phyloP scores from a whole-genome alignment of 1,140 invertebrate genomes.

The Neodiprion pinetum region DNA sequence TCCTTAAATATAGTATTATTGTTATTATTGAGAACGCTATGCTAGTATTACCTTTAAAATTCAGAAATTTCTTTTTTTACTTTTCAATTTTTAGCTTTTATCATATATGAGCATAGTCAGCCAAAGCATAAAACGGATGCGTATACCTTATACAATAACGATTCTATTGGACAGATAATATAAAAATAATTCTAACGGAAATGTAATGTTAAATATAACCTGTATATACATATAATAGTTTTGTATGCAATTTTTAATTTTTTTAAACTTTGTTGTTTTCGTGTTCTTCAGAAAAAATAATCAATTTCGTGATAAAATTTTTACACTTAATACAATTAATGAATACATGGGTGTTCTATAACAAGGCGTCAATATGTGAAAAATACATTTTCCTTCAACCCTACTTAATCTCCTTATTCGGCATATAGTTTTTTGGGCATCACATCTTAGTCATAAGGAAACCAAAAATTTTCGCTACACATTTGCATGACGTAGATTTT shows the following conservation, averaged over 20 bases:
- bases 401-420: not conserved
- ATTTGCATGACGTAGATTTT: too few relatives aligned
- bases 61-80: too few relatives aligned
- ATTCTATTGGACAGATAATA: slow-evolving; percentile 39
- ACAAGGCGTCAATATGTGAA: not conserved
- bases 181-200: slow-evolving; percentile 41
- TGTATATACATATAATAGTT: slow-evolving; percentile 25
- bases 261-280: slow-evolving; percentile 14
- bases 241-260: slow-evolving; percentile 12
- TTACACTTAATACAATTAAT: not conserved
- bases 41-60: not conserved
- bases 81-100: not conserved
- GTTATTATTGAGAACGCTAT: not conserved
- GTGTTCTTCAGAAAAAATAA: not conserved
- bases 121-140: not conserved
- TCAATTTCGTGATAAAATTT: not conserved
- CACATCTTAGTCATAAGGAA: too few relatives aligned
- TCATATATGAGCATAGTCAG: slow-evolving; percentile 1
- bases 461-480: too few relatives aligned
- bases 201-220: slow-evolving; percentile 26
- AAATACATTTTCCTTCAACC: not conserved
- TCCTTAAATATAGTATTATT: not conserved
- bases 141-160: slow-evolving; percentile 1
- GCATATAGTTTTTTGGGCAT: not conserved
- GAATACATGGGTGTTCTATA: slow-evolving; percentile 3